These are phyloP conservation scores for Melanocharis versteri DNA, from an alignment of 2,113 vertebrate genomes.

Conservation along the genomic window DNA sequence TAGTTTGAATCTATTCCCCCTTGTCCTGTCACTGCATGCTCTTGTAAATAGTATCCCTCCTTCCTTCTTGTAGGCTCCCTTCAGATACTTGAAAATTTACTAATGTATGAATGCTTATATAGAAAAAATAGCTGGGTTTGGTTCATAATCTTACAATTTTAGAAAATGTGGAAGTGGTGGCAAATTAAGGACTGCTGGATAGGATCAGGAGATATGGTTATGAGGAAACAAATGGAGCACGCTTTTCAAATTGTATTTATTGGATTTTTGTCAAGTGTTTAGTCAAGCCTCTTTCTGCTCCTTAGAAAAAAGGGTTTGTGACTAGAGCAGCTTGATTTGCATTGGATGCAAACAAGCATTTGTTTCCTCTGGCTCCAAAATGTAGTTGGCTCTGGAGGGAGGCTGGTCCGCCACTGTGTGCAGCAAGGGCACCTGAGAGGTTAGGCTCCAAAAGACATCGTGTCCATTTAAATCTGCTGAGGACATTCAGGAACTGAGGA, in stretches of 20 bases:
- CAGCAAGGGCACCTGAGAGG: background rate
- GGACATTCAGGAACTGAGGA: background rate
- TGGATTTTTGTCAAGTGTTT: background rate
- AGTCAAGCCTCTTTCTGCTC: background rate
- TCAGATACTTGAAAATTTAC: background rate
- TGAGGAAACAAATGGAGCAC: background rate
- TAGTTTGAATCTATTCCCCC: background rate
- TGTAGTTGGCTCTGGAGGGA: fast-evolving
- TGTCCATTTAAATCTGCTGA: background rate
- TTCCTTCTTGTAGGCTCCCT: background rate
- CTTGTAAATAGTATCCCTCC: background rate
- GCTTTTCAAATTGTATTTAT: background rate
- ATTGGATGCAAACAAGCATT: background rate
- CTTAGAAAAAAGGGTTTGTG: background rate
- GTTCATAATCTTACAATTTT: background rate
- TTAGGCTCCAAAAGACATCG: fast-evolving
- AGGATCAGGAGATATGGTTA: background rate
- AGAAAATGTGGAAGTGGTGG: background rate
- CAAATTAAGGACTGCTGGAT: background rate
- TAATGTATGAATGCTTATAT: background rate
- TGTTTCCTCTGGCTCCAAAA: background rate
- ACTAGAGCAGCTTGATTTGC: background rate
- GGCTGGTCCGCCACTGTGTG: fast-evolving
- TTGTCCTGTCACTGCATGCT: background rate
- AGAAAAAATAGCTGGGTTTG: background rate